Evolutionary conservation across 2,888 invertebrate genomes (phyloP).

Genomic region (Lasioglossum marginatum): DNA sequence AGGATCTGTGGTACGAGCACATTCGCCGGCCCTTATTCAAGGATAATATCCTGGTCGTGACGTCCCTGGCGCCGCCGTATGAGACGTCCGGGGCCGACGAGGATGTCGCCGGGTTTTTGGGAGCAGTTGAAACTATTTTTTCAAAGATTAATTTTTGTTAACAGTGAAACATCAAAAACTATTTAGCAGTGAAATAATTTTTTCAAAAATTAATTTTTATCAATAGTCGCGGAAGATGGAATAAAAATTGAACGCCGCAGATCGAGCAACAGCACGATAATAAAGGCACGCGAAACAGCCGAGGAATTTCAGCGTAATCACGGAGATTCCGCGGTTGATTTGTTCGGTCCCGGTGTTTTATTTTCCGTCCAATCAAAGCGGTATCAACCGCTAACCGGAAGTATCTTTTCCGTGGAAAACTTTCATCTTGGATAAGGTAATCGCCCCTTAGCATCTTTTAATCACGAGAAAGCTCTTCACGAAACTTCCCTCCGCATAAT

Average conservation of each 20-base stretch:
- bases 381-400: slow-evolving; percentile 48
- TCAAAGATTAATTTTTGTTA: no score
- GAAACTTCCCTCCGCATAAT: slow-evolving; percentile 45
- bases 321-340: slow-evolving; percentile 39
- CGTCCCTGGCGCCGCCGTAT: slow-evolving; percentile 49
- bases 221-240: background rate
- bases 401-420: slow-evolving; percentile 44
- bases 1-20: slow-evolving; percentile 51
- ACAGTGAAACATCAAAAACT: no score
- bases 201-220: no score
- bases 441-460: slow-evolving; percentile 51
- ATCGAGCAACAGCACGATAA: background rate
- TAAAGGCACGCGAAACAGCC: background rate
- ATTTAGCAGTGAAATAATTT: no score
- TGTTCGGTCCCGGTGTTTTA: slow-evolving; percentile 33
- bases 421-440: slow-evolving; percentile 40
- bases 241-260: background rate
- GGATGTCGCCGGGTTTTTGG: background rate
- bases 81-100: background rate
- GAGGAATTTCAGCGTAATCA: slow-evolving; percentile 21
- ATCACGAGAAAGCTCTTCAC: slow-evolving; percentile 40
- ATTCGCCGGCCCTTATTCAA: slow-evolving; percentile 48
- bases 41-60: slow-evolving; percentile 55
- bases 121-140: background rate
- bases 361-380: slow-evolving; percentile 46